These are phyloP conservation scores for Ctenodactylus gundi DNA, from an alignment of 2,113 vertebrate species.

Conservation along the genomic window DNA sequence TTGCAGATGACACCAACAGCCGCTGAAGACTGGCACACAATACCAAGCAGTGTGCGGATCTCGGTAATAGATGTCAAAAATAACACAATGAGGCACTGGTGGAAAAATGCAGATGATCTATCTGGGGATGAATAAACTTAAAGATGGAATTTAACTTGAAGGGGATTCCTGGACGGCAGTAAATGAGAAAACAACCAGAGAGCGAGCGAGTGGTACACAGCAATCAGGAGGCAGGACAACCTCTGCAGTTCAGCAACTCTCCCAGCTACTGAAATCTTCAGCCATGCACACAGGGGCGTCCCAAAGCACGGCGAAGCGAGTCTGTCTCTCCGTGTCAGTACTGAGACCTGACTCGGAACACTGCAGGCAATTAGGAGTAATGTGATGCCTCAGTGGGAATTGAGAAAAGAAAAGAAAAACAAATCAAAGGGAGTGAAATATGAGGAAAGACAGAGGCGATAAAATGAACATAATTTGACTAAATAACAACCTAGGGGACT, in stretches of 20 bases:
- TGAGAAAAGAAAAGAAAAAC: slow-evolving; percentile 75
- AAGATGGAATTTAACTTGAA: slow-evolving; percentile 66
- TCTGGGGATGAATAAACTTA: slow-evolving; percentile 62
- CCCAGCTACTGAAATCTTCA: background rate
- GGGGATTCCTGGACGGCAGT: slow-evolving; percentile 52
- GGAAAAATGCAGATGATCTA: slow-evolving; percentile 66
- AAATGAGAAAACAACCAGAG: background rate
- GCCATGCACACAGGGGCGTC: slow-evolving; percentile 25
- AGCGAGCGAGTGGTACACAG: background rate
- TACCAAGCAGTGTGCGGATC: slow-evolving; percentile 3
- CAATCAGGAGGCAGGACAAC: background rate
- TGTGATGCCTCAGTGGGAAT: slow-evolving; percentile 70
- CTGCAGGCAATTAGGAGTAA: slow-evolving; percentile 72
- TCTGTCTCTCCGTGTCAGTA: slow-evolving; percentile 50
- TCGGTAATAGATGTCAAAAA: slow-evolving; percentile 61
- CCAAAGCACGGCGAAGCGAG: background rate
- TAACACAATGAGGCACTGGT: slow-evolving; percentile 52
- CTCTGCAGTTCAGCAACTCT: background rate
- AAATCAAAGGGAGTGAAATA: slow-evolving; percentile 73
- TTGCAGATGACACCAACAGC: slow-evolving; percentile 38
- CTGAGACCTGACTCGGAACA: slow-evolving; percentile 58
- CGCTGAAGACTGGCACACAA: slow-evolving; percentile 59
- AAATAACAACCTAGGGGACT: slow-evolving; percentile 75
- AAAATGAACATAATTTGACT: slow-evolving; percentile 79
- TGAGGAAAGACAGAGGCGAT: slow-evolving; percentile 69